These are phyloP conservation scores for Ceratina australensis DNA, from an alignment of 1,140 invertebrate genomes.

Conservation along the genomic window DNA sequence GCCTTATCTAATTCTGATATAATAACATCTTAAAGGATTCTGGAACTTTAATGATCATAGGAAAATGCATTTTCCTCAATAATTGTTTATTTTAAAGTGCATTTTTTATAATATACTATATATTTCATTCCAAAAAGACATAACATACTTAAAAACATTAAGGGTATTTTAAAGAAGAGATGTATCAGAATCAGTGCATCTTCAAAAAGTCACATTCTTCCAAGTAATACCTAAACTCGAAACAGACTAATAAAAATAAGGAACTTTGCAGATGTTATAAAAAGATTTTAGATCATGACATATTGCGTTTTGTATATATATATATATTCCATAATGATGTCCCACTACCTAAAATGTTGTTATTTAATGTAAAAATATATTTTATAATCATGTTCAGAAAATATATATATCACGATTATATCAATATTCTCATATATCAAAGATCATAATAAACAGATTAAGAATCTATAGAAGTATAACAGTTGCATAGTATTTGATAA, in stretches of 20 bases:
- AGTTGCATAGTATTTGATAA: not conserved
- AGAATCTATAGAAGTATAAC: not conserved
- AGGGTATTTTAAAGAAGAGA: constrained; percentile 32
- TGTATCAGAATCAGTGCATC: not conserved
- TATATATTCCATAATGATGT: not conserved
- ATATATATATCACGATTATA: constrained; percentile 4
- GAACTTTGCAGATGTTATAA: constrained; percentile 5
- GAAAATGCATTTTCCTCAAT: not conserved
- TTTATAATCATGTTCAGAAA: not conserved
- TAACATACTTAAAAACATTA: constrained; percentile 27
- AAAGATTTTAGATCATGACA: not conserved
- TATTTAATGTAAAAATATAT: constrained; percentile 28
- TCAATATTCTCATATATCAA: not conserved
- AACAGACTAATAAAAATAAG: not conserved
- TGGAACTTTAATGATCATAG: not conserved
- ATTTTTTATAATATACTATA: not conserved
- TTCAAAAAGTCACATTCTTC: not conserved
- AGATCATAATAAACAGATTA: not conserved
- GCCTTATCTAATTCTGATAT: not conserved
- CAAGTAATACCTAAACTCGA: not conserved
- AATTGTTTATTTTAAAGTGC: constrained; percentile 1
- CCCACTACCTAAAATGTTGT: not conserved
- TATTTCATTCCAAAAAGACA: constrained; percentile 1
- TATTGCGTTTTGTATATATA: not conserved
- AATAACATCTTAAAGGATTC: not conserved